Conservation (phyloP, 2,888 invertebrate species). For the Salpingus planirostris region DNA sequence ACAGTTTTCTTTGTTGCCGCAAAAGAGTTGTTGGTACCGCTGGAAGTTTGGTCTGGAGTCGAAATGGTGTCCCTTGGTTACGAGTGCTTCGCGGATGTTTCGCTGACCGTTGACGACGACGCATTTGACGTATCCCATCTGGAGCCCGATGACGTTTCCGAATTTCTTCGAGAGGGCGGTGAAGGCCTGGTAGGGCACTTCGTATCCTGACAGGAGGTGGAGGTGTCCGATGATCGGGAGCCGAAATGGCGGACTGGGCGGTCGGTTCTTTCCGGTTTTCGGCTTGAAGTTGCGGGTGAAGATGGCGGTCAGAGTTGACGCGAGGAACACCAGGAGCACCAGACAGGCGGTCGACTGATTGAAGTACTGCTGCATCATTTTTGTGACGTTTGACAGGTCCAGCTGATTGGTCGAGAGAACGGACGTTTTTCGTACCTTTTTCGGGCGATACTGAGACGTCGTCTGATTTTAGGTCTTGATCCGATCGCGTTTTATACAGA, state of each 20-base stretch:
- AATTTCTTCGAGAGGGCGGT: constrained; percentile 44
- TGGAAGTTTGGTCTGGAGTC: constrained; percentile 56
- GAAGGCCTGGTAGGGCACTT: constrained; percentile 53
- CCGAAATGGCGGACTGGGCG: constrained; percentile 43
- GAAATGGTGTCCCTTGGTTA: constrained; percentile 51
- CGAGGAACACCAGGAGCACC: not conserved
- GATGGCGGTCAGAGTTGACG: constrained; percentile 1
- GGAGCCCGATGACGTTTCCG: constrained; percentile 48
- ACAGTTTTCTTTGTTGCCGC: constrained; percentile 60
- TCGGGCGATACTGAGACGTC: too few species aligned
- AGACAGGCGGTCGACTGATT: not conserved
- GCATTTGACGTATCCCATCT: constrained; percentile 48
- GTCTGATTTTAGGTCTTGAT: not conserved
- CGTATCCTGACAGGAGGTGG: constrained; percentile 47
- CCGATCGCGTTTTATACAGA: not conserved
- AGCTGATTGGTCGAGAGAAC: too few species aligned
- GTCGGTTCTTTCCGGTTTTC: constrained; percentile 1
- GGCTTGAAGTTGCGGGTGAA: too few species aligned
- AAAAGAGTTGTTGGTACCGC: constrained; percentile 54
- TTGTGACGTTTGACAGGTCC: too few species aligned
- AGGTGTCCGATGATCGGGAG: constrained; percentile 51
- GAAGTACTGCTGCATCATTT: too few species aligned
- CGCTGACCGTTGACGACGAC: constrained; percentile 49
- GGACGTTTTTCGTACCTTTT: too few species aligned
- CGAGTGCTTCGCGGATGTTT: constrained; percentile 31